Conservation (phyloP, 2,888 invertebrate species). For the Atethmia centrago region DNA sequence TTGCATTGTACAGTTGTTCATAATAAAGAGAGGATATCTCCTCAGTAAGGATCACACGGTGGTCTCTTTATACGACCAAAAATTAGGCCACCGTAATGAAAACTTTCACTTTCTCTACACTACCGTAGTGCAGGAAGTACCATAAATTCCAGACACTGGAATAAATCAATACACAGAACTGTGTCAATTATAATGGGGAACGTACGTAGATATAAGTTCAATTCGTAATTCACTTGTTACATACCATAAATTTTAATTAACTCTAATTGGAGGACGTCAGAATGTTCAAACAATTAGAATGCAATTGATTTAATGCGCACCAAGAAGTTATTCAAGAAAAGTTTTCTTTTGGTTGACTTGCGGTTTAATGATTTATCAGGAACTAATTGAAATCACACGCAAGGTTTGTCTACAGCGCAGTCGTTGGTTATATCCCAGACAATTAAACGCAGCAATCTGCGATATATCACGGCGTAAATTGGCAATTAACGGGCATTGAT, state of each 20-base stretch:
- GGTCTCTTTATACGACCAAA: slow-evolving; percentile 62
- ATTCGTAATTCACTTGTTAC: slow-evolving; percentile 80
- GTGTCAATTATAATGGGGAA: slow-evolving; percentile 77
- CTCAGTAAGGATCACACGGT: slow-evolving; percentile 59
- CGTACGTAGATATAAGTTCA: slow-evolving; percentile 72
- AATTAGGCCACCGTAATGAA: slow-evolving; percentile 60
- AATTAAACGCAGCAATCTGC: slow-evolving; percentile 78
- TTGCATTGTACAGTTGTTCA: slow-evolving; percentile 76
- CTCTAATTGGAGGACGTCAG: slow-evolving; percentile 78
- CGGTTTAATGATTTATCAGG: slow-evolving; percentile 27
- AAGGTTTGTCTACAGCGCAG: slow-evolving; percentile 40
- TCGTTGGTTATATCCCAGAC: slow-evolving; percentile 52
- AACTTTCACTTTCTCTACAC: slow-evolving; percentile 60
- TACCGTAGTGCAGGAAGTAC: slow-evolving; percentile 54
- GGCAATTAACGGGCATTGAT: slow-evolving; percentile 84
- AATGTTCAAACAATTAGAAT: slow-evolving; percentile 58
- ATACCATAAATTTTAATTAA: slow-evolving; percentile 83
- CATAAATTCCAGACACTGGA: slow-evolving; percentile 72
- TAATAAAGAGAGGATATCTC: slow-evolving; percentile 70
- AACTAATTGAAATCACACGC: slow-evolving; percentile 49
- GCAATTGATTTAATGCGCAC: slow-evolving; percentile 55
- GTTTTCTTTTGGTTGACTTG: slow-evolving; percentile 25
- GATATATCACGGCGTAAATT: slow-evolving; percentile 83
- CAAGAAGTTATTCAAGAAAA: slow-evolving; percentile 31
- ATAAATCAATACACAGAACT: slow-evolving; percentile 84